Base-by-base conservation (phyloP, 2,888 invertebrate genomes). In the Carpatolechia fugitivella region DNA sequence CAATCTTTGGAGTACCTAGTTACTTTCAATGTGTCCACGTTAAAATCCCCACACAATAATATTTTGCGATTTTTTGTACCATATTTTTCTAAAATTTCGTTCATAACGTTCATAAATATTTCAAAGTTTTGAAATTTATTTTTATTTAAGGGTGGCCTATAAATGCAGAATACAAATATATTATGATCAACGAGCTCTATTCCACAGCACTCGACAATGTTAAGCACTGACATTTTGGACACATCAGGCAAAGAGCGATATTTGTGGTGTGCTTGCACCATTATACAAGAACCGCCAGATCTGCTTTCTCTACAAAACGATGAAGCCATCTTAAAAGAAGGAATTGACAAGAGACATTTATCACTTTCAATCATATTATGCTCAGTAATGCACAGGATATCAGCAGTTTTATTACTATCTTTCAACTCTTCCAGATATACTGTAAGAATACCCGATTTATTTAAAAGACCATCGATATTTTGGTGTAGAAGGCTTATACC, bases 311-410 rank as follows among this genome's bases (percentile, higher is more conserved):
- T 31, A 11, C 38, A 44, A 35, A 16, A 56, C n/a, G 24, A 20
- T 11, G 57, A 10, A 8, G 53, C 59, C 18, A 61, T 3, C 24
- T 29, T 54, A 35, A 30, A 61, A 33, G 57, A 56, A 8, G 52
- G 36, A 3, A 56, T 14, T 1, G 24, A 20, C 8, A 62, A 36
- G 4, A 48, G 50, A 0, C 2, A 18, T 24, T 44, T 48, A 33
- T 54, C 48, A 8, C 47, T 36, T 4, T 24, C 2, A 10, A 20
- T 54, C 58, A 62, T 62, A 13, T 62, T 62, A 31, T 60, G 62
- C 40, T 62, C 62, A 13, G 58, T 61, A 7, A 54, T 47, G 31
- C 59, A 61, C 40, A 61, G 35, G 6, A 61, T 40, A 53, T 62
- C 57, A 11, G 60, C 29, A 3, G 16, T 5, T 14, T 44, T 57